These are phyloP conservation scores for Neosalanx taihuensis DNA, from an alignment of 2,797 vertebrate genomes.

Conservation along the genomic window DNA sequence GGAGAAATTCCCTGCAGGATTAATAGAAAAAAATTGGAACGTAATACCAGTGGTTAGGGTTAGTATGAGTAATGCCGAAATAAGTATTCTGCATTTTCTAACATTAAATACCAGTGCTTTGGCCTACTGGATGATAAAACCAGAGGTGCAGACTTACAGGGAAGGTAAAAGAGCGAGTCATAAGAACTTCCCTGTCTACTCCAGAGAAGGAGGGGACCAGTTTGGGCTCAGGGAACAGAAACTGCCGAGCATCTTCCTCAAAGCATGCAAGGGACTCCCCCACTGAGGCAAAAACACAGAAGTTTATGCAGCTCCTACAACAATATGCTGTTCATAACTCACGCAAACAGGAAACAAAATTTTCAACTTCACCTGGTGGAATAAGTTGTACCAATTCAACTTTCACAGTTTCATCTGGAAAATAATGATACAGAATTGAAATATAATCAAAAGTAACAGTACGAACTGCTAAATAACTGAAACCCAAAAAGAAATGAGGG, in stretches of 20 bases:
- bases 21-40: neutral
- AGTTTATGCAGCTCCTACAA: neutral
- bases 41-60: too few species aligned
- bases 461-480: too few species aligned
- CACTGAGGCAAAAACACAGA: slow-evolving; percentile 43
- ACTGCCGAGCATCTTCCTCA: slow-evolving; percentile 71
- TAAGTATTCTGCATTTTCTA: too few species aligned
- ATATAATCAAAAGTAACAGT: too few species aligned
- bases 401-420: slow-evolving; percentile 67
- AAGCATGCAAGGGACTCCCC: slow-evolving; percentile 71
- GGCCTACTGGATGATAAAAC: too few species aligned
- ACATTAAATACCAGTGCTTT: too few species aligned
- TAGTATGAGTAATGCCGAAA: too few species aligned
- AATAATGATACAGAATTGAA: slow-evolving; percentile 18
- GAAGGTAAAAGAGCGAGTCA: slow-evolving; percentile 71
- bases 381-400: slow-evolving; percentile 77
- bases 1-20: slow-evolving; percentile 77
- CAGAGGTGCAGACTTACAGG: slow-evolving; percentile 60
- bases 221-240: slow-evolving; percentile 80
- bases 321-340: neutral
- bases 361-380: slow-evolving; percentile 66
- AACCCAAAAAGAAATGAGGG: too few species aligned
- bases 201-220: slow-evolving; percentile 71
- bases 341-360: neutral
- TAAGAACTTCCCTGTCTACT: slow-evolving; percentile 73